A percentile compares a stretch with the other conserved stretches of the same genome.
phyloP scores from a whole-genome alignment of 2,797 vertebrate genomes.

The Pangasius sanitwongsei region DNA sequence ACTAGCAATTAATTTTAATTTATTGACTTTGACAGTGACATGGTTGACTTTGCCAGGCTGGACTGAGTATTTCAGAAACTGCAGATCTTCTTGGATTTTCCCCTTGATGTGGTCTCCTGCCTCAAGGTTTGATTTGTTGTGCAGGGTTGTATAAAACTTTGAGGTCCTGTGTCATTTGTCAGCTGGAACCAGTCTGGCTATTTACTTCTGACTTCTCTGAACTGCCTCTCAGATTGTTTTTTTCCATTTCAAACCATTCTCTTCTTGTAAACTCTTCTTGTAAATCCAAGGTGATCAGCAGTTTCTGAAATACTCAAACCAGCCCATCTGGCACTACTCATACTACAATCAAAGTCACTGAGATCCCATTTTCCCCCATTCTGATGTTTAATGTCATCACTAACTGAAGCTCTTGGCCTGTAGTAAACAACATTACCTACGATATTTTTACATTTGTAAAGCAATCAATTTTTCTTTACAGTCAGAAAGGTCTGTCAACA shows the following conservation, averaged over 20 bases:
- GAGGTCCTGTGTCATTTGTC: not conserved
- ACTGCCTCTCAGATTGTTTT: no score
- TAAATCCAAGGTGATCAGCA: not conserved
- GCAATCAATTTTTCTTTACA: not conserved
- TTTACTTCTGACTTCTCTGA: not conserved
- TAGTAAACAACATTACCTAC: not conserved
- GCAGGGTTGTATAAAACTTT: not conserved
- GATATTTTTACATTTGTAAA: not conserved
- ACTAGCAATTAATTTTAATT: not conserved
- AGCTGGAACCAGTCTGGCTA: not conserved
- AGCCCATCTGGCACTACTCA: not conserved
- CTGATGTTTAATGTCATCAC: not conserved
- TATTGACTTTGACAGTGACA: not conserved
- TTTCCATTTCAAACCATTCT: not conserved
- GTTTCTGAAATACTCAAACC: not conserved
- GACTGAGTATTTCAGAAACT: not conserved
- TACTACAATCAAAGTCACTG: not conserved
- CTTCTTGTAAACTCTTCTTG: not conserved
- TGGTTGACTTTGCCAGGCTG: not conserved
- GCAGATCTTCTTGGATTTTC: not conserved
- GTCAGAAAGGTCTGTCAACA: not conserved
- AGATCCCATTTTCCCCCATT: not conserved
- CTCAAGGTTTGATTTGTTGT: not conserved
- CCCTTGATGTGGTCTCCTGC: not conserved
- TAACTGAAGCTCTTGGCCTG: not conserved